These are phyloP conservation scores for Coturnix japonica DNA, from an alignment of 2,113 vertebrate species.

Conservation along the genomic window DNA sequence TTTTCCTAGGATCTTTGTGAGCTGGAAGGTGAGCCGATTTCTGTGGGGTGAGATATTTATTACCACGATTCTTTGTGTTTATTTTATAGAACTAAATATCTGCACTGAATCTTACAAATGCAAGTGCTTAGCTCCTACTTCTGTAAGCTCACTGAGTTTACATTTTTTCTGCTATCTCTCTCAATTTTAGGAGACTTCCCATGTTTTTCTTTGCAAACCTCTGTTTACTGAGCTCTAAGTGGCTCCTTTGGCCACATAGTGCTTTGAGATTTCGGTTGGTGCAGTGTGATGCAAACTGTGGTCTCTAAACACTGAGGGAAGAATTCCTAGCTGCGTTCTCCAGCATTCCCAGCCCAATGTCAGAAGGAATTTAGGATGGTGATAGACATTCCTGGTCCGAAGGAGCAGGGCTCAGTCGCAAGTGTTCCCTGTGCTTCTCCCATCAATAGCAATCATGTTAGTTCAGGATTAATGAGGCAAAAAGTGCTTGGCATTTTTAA, in stretches of 20 bases:
- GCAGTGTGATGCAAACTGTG: neutral
- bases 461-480: neutral
- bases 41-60: neutral
- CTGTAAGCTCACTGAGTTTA: neutral
- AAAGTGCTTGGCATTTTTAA: neutral
- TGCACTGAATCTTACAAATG: neutral
- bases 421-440: neutral
- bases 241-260: neutral
- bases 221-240: neutral
- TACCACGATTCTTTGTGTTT: neutral
- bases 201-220: neutral
- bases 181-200: neutral
- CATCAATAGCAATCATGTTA: rapidly evolving
- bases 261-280: neutral
- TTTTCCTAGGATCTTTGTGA: neutral
- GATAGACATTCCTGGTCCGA: neutral
- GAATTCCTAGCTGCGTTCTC: neutral
- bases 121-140: neutral
- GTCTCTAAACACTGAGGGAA: neutral
- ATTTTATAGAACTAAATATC: neutral
- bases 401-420: neutral
- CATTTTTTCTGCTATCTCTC: neutral
- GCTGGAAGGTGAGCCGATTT: conserved; percentile 5
- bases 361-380: neutral
- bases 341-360: neutral